Percentiles rank a stretch among this genome's conserved stretches.
phyloP scores from a whole-genome alignment of 2,888 invertebrate species.

The Stegophylla sp. region DNA sequence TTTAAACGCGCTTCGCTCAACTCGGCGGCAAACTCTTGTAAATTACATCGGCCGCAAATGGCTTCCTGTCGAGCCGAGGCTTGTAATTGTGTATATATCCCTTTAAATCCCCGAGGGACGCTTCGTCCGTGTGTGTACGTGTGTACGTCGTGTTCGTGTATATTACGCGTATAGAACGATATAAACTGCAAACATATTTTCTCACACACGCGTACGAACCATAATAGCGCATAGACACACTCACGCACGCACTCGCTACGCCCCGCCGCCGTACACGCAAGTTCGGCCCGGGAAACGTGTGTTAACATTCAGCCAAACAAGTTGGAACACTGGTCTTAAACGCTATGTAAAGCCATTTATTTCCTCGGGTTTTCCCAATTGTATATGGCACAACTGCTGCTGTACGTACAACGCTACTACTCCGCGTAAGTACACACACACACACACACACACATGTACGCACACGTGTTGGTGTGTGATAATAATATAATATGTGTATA shows the following conservation, averaged over 20 bases:
- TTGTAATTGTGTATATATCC: slow-evolving; percentile 59
- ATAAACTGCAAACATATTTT: slow-evolving; percentile 59
- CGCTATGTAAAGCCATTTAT: slow-evolving; percentile 57
- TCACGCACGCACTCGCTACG: slow-evolving; percentile 2
- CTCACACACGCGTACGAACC: neutral
- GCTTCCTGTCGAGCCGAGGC: slow-evolving; percentile 58
- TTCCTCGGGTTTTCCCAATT: slow-evolving; percentile 54
- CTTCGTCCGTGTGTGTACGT: slow-evolving; percentile 10
- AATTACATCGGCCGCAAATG: slow-evolving; percentile 59
- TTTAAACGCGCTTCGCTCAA: slow-evolving; percentile 46
- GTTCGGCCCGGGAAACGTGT: slow-evolving; percentile 58
- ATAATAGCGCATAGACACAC: neutral
- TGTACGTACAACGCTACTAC: no score
- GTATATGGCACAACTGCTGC: neutral
- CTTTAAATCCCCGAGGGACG: slow-evolving; percentile 54
- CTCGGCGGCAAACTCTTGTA: slow-evolving; percentile 59
- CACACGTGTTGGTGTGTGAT: no score
- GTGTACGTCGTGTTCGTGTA: neutral
- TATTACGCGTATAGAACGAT: neutral
- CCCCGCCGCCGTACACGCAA: neutral
- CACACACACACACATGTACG: no score
- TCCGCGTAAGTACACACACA: no score
- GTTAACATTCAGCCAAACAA: slow-evolving; percentile 59
- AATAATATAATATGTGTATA: no score
- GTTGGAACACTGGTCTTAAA: slow-evolving; percentile 57